Percentiles rank a stretch among this genome's conserved stretches.
phyloP scores from a whole-genome alignment of 2,888 invertebrate species.

The Lepetodrilus schrolli region DNA sequence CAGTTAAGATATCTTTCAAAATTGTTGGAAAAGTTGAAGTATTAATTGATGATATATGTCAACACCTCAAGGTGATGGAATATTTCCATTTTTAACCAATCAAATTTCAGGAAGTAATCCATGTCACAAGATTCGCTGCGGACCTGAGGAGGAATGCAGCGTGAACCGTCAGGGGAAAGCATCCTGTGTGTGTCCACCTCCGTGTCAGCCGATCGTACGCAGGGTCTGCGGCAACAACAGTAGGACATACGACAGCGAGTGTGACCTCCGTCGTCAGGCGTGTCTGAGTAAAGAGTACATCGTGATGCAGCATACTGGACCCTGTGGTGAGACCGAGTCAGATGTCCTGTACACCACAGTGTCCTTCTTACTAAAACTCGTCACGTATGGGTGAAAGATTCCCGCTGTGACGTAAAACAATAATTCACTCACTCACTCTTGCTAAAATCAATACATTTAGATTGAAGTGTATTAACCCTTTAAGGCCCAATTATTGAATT shows the following conservation, averaged over 20 bases:
- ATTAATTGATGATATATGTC: background rate
- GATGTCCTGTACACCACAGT: no score
- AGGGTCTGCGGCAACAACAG: constrained; percentile 81
- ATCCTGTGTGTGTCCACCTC: constrained; percentile 88
- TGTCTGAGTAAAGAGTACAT: constrained; percentile 85
- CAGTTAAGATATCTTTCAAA: background rate
- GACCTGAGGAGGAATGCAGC: constrained; percentile 86
- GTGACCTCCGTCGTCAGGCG: constrained; percentile 82
- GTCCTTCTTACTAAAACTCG: no score
- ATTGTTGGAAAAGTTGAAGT: background rate
- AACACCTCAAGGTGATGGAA: no score
- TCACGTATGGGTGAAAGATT: no score
- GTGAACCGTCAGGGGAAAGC: constrained; percentile 88
- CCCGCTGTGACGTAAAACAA: no score
- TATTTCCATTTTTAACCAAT: constrained; percentile 18
- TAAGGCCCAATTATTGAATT: no score
- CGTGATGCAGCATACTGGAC: constrained; percentile 85
- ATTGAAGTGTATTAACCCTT: no score
- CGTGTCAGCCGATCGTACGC: constrained; percentile 81
- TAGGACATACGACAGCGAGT: constrained; percentile 83
- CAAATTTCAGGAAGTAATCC: constrained; percentile 84
- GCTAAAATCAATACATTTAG: no score
- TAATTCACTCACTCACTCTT: no score
- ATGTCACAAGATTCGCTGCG: constrained; percentile 86
- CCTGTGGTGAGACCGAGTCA: constrained; percentile 93